Evolutionary conservation across 2,113 vertebrate genomes (phyloP).

Genomic region (Dunckerocampus dactyliophorus): DNA sequence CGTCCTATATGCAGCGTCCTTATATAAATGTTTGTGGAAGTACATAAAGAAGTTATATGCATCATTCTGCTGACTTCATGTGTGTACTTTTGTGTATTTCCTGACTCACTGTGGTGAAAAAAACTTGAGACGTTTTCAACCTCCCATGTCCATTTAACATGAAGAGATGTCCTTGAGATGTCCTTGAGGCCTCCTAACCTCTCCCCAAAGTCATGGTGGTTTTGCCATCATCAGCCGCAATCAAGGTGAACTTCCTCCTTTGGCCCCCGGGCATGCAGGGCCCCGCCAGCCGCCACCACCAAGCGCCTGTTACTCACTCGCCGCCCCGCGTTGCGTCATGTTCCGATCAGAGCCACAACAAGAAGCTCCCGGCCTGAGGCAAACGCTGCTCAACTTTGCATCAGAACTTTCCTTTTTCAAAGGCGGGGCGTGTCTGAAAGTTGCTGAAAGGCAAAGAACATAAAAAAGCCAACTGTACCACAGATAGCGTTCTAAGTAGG

Average conservation of each 20-base stretch:
- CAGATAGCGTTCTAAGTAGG: too few species aligned
- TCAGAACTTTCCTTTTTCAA: conserved; percentile 35
- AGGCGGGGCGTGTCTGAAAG: conserved; percentile 30
- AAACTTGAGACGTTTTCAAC: too few species aligned
- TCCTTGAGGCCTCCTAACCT: background rate
- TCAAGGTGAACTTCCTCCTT: conserved; percentile 59
- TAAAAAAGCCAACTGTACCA: too few species aligned
- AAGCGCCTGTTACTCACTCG: conserved; percentile 65
- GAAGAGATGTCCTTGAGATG: too few species aligned
- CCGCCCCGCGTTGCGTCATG: conserved; percentile 69
- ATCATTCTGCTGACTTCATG: too few species aligned
- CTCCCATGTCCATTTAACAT: too few species aligned
- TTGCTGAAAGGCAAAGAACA: conserved; percentile 2
- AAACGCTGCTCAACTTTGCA: conserved; percentile 60
- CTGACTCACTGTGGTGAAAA: too few species aligned
- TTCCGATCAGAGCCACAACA: conserved; percentile 70
- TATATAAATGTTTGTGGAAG: too few species aligned
- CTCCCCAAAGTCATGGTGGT: conserved; percentile 26
- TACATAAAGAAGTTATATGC: too few species aligned
- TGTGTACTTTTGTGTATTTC: too few species aligned
- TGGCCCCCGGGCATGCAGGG: conserved; percentile 22
- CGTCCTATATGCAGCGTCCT: too few species aligned
- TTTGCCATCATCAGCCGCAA: conserved; percentile 54
- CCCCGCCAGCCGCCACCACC: conserved; percentile 54
- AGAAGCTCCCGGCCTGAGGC: conserved; percentile 45